These are phyloP conservation scores for Channa argus DNA, from an alignment of 2,113 vertebrate species.

Conservation along the genomic window DNA sequence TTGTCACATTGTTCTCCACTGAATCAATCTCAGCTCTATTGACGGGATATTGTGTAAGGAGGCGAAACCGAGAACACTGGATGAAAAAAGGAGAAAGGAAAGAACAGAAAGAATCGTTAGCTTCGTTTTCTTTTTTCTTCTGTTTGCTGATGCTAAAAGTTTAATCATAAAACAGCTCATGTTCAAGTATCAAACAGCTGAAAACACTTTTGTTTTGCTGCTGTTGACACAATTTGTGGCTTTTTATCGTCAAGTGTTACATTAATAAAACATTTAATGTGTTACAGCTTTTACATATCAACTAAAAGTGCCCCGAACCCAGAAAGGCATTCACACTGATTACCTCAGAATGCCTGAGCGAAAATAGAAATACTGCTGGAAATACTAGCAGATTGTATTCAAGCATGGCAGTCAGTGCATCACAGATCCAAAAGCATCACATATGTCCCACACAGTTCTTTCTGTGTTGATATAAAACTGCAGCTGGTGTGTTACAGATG, in stretches of 20 bases:
- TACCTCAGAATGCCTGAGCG: too few species aligned
- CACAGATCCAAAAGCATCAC: too few species aligned
- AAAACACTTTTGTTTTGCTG: background rate
- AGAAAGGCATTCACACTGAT: too few species aligned
- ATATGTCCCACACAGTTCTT: too few species aligned
- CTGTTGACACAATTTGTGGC: background rate
- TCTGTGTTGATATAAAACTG: too few species aligned
- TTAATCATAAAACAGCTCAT: background rate
- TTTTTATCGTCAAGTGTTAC: background rate
- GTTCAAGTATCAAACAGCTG: background rate
- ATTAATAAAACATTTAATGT: constrained; percentile 27
- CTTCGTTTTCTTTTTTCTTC: background rate
- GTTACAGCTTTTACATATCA: background rate
- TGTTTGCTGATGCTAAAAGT: constrained; percentile 9
- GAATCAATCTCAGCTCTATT: constrained; percentile 44
- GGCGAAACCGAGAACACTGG: constrained; percentile 5
- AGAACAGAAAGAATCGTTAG: background rate
- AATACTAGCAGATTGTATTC: too few species aligned
- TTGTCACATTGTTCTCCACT: constrained; percentile 25
- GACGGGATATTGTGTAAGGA: constrained; percentile 18
- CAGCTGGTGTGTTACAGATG: too few species aligned
- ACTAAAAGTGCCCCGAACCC: background rate
- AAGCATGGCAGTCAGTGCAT: too few species aligned
- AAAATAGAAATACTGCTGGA: too few species aligned
- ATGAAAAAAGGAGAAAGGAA: constrained; percentile 18